Conservation (phyloP, 2,888 invertebrate species). For the Caenorhabditis sp. region DNA sequence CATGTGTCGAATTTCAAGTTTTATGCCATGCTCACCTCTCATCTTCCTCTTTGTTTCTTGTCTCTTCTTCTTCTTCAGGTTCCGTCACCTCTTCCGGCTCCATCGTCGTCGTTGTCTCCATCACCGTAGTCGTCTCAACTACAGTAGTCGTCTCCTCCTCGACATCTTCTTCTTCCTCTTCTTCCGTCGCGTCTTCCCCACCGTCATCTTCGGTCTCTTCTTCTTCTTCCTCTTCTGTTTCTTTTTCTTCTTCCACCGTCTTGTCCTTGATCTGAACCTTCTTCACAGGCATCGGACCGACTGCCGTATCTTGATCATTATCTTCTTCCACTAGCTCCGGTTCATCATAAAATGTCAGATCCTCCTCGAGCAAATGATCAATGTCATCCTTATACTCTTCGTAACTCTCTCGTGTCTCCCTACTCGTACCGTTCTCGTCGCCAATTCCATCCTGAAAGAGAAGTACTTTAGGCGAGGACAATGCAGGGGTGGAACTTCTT, state of each 20-base stretch:
- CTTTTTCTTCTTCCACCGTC: constrained; percentile 17
- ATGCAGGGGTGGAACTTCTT: neutral
- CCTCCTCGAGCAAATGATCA: constrained; percentile 42
- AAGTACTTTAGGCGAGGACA: constrained; percentile 8
- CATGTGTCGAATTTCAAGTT: constrained; percentile 42
- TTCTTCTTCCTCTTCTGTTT: constrained; percentile 18
- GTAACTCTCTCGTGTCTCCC: constrained; percentile 35
- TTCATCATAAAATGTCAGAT: constrained; percentile 45
- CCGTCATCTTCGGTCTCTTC: constrained; percentile 38
- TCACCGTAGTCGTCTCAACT: constrained; percentile 4
- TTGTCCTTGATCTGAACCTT: constrained; percentile 12
- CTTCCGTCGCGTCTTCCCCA: constrained; percentile 21
- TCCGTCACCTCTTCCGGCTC: constrained; percentile 6
- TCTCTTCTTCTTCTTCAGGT: constrained; percentile 28
- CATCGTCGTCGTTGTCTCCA: constrained; percentile 8
- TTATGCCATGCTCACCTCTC: constrained; percentile 7
- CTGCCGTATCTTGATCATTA: no score
- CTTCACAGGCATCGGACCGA: neutral
- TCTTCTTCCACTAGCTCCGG: neutral
- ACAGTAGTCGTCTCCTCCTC: constrained; percentile 24
- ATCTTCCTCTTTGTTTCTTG: constrained; percentile 20
- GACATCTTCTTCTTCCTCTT: constrained; percentile 28
- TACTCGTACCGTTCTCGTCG: constrained; percentile 28
- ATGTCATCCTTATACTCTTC: constrained; percentile 58
- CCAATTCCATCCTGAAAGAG: constrained; percentile 27